Conservation (phyloP, 2,888 invertebrate species). For the Cheilosia vulpina region DNA sequence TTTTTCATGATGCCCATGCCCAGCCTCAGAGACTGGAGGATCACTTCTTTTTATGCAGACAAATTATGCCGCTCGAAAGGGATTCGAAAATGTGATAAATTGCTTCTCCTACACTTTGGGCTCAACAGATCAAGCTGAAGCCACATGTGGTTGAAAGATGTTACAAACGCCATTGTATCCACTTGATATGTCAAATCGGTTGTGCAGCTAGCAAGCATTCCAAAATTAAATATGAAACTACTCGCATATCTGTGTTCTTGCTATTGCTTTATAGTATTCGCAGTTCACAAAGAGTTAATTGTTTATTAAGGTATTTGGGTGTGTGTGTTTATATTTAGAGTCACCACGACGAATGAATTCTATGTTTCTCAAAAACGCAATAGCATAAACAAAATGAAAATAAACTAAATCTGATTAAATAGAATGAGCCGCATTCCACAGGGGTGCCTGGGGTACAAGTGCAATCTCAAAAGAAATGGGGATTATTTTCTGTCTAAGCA, state of each 20-base stretch:
- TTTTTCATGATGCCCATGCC: slow-evolving; percentile 5
- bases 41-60: neutral
- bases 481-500: slow-evolving; percentile 11
- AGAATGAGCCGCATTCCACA: neutral
- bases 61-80: slow-evolving; percentile 20
- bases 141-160: slow-evolving; percentile 36
- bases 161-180: neutral
- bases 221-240: neutral
- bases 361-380: neutral
- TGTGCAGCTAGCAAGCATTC: neutral
- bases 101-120: slow-evolving; percentile 11
- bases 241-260: too few relatives aligned
- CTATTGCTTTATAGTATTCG: too few relatives aligned
- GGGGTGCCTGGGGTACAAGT: neutral
- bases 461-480: neutral
- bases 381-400: neutral
- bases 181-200: slow-evolving; percentile 9
- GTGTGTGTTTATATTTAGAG: too few relatives aligned
- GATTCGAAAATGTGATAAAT: slow-evolving; percentile 15
- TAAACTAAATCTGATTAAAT: neutral
- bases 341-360: too few relatives aligned
- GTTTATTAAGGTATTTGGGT: too few relatives aligned
- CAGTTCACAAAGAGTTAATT: too few relatives aligned
- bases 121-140: neutral
- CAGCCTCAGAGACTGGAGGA: neutral